Conservation (phyloP, 2,888 invertebrate genomes). For the Drymonia ruficornis region DNA sequence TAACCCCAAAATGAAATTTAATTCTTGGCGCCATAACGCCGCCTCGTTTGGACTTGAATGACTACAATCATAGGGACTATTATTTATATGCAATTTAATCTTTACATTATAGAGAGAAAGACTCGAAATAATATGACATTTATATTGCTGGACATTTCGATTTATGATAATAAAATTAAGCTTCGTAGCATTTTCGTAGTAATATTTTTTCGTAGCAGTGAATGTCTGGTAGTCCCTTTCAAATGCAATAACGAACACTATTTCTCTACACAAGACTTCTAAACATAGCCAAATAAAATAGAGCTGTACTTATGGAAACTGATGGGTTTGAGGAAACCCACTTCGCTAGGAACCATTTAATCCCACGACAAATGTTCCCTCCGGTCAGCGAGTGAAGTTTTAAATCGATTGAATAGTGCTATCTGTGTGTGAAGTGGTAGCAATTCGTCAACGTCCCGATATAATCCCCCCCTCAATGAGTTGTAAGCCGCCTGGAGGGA, state of each 20-base stretch:
- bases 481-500: conserved; percentile 70
- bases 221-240: background rate
- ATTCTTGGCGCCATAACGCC: conserved; percentile 53
- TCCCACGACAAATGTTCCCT: conserved; percentile 48
- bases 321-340: background rate
- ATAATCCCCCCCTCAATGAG: conserved; percentile 80
- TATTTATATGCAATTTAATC: conserved; percentile 17
- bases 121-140: background rate
- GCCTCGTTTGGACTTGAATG: conserved; percentile 37
- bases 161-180: background rate
- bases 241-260: conserved; percentile 1
- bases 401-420: conserved; percentile 76
- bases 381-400: conserved; percentile 60
- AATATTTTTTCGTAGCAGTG: conserved; percentile 1
- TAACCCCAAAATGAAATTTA: conserved; percentile 67
- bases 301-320: background rate
- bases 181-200: background rate
- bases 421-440: conserved; percentile 70
- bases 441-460: conserved; percentile 80
- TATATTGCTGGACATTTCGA: conserved; percentile 1
- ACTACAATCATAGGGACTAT: conserved; percentile 21
- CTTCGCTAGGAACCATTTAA: conserved; percentile 39
- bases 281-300: background rate
- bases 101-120: background rate
- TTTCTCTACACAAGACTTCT: background rate